phyloP scores from a whole-genome alignment of 1,140 invertebrate species.

The Chymomyza costata region DNA sequence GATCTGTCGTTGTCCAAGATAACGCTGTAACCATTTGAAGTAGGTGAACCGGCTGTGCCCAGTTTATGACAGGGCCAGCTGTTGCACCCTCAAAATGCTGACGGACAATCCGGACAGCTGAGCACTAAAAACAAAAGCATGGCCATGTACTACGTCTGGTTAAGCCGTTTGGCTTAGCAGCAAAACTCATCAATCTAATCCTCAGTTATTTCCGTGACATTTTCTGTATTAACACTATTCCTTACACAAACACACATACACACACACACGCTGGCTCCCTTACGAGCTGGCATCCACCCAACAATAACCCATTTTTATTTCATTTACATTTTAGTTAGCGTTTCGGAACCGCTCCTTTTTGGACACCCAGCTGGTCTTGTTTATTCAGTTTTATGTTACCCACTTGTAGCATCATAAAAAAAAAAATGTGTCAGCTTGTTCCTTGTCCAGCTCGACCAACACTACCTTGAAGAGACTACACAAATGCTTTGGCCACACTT shows the following conservation, averaged over 20 bases:
- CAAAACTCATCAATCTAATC: constrained; percentile 69
- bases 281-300: constrained; percentile 22
- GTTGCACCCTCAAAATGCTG: too few relatives aligned
- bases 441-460: too few relatives aligned
- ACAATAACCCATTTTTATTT: constrained; percentile 17
- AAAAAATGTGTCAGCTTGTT: constrained; percentile 42
- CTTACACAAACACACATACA: too few relatives aligned
- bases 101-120: too few relatives aligned
- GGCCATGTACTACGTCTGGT: too few relatives aligned
- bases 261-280: constrained; percentile 31
- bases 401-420: constrained; percentile 58
- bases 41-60: constrained; percentile 24
- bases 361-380: not conserved
- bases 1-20: too few relatives aligned
- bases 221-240: constrained; percentile 59
- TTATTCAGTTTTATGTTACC: constrained; percentile 53
- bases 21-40: too few relatives aligned
- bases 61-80: constrained; percentile 47
- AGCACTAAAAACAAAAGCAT: too few relatives aligned
- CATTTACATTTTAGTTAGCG: constrained; percentile 62
- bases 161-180: constrained; percentile 51
- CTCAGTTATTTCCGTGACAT: constrained; percentile 68
- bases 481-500: too few relatives aligned
- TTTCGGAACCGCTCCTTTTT: too few relatives aligned
- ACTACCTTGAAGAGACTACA: too few relatives aligned